Conservation (phyloP, 2,113 vertebrate genomes). For the Sorex araneus region DNA sequence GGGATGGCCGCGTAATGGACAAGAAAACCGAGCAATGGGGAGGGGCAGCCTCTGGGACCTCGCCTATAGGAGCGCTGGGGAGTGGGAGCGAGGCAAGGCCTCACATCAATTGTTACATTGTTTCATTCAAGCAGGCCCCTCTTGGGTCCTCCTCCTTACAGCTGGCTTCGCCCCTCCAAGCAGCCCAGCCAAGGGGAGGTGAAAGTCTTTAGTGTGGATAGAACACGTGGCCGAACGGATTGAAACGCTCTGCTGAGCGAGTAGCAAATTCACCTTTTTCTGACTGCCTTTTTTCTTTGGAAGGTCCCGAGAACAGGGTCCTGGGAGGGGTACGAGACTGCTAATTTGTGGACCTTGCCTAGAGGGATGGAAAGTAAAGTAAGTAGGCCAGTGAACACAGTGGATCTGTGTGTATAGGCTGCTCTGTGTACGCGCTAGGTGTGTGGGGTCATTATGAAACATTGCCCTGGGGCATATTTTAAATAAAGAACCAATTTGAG, state of each 20-base stretch:
- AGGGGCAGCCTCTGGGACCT: constrained; percentile 55
- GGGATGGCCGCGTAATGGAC: constrained; percentile 74
- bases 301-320: constrained; percentile 45
- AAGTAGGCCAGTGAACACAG: constrained; percentile 64
- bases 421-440: constrained; percentile 57
- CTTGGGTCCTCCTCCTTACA: constrained; percentile 74
- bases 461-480: constrained; percentile 57
- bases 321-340: constrained; percentile 55
- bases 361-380: constrained; percentile 68
- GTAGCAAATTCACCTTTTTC: constrained; percentile 45
- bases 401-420: constrained; percentile 65
- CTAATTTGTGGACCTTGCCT: constrained; percentile 68
- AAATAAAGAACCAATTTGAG: constrained; percentile 79
- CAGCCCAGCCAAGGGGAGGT: constrained; percentile 63
- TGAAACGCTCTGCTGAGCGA: constrained; percentile 60
- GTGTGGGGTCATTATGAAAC: constrained; percentile 76
- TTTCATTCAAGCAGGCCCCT: constrained; percentile 80
- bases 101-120: constrained; percentile 85
- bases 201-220: constrained; percentile 67
- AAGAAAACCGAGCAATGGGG: constrained; percentile 75
- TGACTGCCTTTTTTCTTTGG: constrained; percentile 64
- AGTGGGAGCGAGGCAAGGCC: constrained; percentile 73
- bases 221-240: constrained; percentile 64
- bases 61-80: constrained; percentile 79
- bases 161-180: constrained; percentile 66